Percentiles rank a stretch among this genome's conserved stretches.
Evolutionary conservation across 2,113 vertebrate species (phyloP).

Genomic region (Pelmatolapia mariae): DNA sequence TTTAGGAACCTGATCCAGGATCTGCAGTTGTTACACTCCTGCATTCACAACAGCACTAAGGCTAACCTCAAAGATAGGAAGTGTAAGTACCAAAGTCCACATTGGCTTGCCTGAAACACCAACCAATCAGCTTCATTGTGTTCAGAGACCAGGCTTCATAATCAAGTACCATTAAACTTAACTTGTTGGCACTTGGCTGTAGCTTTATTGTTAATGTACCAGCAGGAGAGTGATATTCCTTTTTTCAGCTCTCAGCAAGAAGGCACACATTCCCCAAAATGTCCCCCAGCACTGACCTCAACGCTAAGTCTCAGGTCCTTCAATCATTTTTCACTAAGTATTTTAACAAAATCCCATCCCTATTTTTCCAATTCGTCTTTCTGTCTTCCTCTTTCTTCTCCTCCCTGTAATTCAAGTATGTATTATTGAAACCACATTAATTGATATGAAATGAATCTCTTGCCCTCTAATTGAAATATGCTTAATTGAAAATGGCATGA

Average conservation of each 20-base stretch:
- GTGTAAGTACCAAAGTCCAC: not conserved
- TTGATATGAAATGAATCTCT: slow-evolving; percentile 42
- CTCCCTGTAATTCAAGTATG: slow-evolving; percentile 40
- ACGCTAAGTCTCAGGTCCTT: not conserved
- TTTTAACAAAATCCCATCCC: not conserved
- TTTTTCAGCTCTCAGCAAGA: not conserved
- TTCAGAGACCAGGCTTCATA: not conserved
- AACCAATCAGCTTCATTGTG: not conserved
- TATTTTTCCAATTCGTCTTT: not conserved
- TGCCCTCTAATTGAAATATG: slow-evolving; percentile 50
- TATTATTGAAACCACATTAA: slow-evolving; percentile 52
- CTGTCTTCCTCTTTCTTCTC: not conserved
- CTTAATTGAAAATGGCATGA: slow-evolving; percentile 62
- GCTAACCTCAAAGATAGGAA: not conserved
- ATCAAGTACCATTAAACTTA: not conserved
- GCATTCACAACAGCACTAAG: not conserved
- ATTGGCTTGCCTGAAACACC: not conserved
- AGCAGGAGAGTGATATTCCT: not conserved
- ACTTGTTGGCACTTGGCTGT: not conserved
- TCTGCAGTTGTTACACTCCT: not conserved
- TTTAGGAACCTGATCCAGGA: not conserved
- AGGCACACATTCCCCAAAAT: not conserved
- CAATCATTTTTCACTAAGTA: not conserved
- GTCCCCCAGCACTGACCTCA: not conserved
- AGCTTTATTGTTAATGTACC: not conserved